Percentiles rank a stretch among this genome's conserved stretches.
Evolutionary conservation across 2,888 invertebrate genomes (phyloP).

Genomic region (Hybos culiciformis): DNA sequence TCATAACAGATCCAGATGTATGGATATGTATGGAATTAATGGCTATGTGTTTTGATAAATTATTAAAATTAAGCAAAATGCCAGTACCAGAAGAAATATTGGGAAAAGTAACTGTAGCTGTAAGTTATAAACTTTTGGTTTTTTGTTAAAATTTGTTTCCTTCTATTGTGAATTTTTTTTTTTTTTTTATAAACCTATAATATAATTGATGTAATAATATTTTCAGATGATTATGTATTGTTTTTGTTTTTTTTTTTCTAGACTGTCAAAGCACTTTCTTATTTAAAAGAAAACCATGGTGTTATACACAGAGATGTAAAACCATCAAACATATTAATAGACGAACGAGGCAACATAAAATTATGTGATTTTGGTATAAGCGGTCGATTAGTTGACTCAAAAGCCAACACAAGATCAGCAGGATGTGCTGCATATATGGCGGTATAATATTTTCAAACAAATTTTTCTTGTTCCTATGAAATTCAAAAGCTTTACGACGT

Average conservation of each 20-base stretch:
- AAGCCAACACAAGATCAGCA: conserved; percentile 91
- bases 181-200: neutral
- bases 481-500: neutral
- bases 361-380: conserved; percentile 99
- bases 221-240: too few relatives aligned
- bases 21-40: conserved; percentile 99
- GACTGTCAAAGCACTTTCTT: conserved; percentile 92
- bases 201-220: too few relatives aligned
- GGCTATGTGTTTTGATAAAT: conserved; percentile 96
- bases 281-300: conserved; percentile 92
- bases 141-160: neutral
- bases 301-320: conserved; percentile 98
- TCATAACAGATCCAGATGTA: conserved; percentile 93
- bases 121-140: conserved; percentile 37
- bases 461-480: neutral
- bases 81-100: conserved; percentile 94
- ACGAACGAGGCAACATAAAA: conserved; percentile 90
- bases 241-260: conserved; percentile 34
- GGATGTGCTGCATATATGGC: conserved; percentile 99
- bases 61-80: conserved; percentile 68
- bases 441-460: too few relatives aligned
- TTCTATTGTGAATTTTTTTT: conserved; percentile 5
- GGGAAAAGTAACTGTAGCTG: conserved; percentile 93
- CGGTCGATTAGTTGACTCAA: conserved; percentile 93
- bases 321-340: conserved; percentile 95